Conservation (phyloP, 1,140 invertebrate species). For the Halictus rubicundus region DNA sequence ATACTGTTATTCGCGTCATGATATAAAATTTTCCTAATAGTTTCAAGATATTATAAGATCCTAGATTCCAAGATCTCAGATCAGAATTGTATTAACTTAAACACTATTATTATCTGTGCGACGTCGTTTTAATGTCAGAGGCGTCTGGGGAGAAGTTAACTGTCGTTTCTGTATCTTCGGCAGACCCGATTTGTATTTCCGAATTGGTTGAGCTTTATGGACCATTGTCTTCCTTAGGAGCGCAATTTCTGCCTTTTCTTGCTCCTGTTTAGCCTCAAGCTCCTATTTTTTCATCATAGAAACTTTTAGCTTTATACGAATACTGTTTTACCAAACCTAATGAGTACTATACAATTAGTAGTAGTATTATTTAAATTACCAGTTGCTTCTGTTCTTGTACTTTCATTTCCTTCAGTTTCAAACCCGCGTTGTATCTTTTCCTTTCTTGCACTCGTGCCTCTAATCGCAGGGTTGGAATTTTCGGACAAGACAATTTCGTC, state of each 20-base stretch:
- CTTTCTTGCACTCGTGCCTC: slow-evolving; percentile 42
- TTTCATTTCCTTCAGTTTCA: slow-evolving; percentile 38
- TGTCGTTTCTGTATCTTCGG: slow-evolving; percentile 46
- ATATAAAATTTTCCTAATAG: no score
- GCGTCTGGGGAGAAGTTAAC: slow-evolving; percentile 43
- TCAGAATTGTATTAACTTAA: no score
- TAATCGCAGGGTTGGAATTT: slow-evolving; percentile 40
- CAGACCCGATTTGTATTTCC: slow-evolving; percentile 26
- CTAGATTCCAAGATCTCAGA: no score
- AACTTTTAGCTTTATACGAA: background rate
- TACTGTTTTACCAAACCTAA: background rate
- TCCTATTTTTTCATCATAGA: slow-evolving; percentile 15
- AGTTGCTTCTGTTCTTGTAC: slow-evolving; percentile 15
- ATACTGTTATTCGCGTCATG: background rate
- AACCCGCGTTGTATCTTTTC: slow-evolving; percentile 40
- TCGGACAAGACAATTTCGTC: slow-evolving; percentile 1
- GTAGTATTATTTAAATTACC: slow-evolving; percentile 25
- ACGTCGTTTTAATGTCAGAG: slow-evolving; percentile 49
- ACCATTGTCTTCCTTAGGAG: slow-evolving; percentile 32
- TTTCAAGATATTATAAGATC: no score
- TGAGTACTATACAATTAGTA: background rate
- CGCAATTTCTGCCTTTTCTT: slow-evolving; percentile 44
- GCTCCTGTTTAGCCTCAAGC: slow-evolving; percentile 14
- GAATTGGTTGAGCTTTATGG: slow-evolving; percentile 56
- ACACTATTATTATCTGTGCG: background rate